Conservation (phyloP, 2,797 vertebrate species). For the Gobionotothen gibberifrons region DNA sequence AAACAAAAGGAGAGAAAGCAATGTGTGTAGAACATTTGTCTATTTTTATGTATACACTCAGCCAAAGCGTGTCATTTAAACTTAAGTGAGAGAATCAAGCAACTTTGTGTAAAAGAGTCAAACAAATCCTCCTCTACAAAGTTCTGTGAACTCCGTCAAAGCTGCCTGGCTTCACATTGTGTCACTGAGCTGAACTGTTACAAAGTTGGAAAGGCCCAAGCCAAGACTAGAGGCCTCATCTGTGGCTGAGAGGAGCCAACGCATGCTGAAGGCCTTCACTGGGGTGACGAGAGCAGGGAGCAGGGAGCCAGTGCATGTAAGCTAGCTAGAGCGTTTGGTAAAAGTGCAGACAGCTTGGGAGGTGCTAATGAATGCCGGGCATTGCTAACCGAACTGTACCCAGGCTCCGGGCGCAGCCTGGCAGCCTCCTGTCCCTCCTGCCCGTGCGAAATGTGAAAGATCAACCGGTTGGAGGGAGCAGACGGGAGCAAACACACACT, state of each 20-base stretch:
- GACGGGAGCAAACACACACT: constrained; percentile 80
- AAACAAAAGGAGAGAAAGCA: not conserved
- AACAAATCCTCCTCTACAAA: constrained; percentile 41
- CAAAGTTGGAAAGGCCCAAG: constrained; percentile 80
- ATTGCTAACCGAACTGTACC: constrained; percentile 83
- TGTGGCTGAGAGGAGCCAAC: constrained; percentile 78
- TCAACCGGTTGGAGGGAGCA: constrained; percentile 88
- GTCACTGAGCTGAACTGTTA: constrained; percentile 73
- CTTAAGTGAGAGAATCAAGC: constrained; percentile 1
- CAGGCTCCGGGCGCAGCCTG: constrained; percentile 83
- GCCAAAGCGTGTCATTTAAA: not conserved
- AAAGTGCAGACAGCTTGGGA: constrained; percentile 87
- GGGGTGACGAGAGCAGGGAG: constrained; percentile 82
- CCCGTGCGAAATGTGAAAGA: constrained; percentile 87
- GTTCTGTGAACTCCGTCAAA: constrained; percentile 62
- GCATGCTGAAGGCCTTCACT: constrained; percentile 79
- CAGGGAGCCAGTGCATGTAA: constrained; percentile 81
- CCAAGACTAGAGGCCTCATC: constrained; percentile 83
- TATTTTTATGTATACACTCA: not conserved
- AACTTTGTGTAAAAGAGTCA: not conserved
- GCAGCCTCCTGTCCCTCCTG: constrained; percentile 85
- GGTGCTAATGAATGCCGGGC: constrained; percentile 87
- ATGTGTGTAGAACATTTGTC: too few species aligned
- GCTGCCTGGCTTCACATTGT: constrained; percentile 57
- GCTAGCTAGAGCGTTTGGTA: constrained; percentile 83